Base-by-base conservation (phyloP, 2,113 vertebrate species). In the Semnopithecus entellus region DNA sequence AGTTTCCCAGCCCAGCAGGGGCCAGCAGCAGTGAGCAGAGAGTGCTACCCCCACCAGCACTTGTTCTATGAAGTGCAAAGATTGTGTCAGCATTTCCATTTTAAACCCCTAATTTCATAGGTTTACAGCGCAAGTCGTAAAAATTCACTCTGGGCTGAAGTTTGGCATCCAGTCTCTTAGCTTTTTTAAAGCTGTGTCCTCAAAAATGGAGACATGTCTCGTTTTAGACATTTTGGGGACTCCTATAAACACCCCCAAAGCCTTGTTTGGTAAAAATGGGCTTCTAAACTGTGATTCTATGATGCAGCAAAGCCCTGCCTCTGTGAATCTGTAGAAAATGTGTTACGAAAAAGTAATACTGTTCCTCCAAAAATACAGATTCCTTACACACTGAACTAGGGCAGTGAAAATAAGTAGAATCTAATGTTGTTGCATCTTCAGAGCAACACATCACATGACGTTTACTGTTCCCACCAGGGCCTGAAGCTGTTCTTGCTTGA, bases 31-130 rank as follows among this genome's bases (percentile, higher is more conserved):
- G 57, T 27, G 12, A 73, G 80, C 68, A 11, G 73, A 85, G 43
- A 57, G 43, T 40, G 2, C 98, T 55, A 35, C 97, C 96, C 91
- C 89, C 79, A 96, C 88, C 95, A 80, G 81, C 59, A 8, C 78
- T 95, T 79, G 91, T 96, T 94, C 97, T 97, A 86, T 72, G 75
- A 97, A 96, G 95, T 98, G 97, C 98, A 98, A 91, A 94, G 98
- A 98, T 85, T 68, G 97, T 98, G 98, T 99, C 98, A 99, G 97
- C 98, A 96, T 99, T 99, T 98, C 98, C 98, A 99, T 98, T 98
- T 98, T 98, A 98, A 98, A 97, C 93, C 98, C 98, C 96, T 99
- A 97, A 98, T 98, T 99, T 98, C 97, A 97, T 98, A 98, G 97
- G 96, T 98, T 99, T 98, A 98, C 94, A 93, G 98, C 97, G 98